Conservation (phyloP, 2,888 invertebrate species). For the Philaethria dido region DNA sequence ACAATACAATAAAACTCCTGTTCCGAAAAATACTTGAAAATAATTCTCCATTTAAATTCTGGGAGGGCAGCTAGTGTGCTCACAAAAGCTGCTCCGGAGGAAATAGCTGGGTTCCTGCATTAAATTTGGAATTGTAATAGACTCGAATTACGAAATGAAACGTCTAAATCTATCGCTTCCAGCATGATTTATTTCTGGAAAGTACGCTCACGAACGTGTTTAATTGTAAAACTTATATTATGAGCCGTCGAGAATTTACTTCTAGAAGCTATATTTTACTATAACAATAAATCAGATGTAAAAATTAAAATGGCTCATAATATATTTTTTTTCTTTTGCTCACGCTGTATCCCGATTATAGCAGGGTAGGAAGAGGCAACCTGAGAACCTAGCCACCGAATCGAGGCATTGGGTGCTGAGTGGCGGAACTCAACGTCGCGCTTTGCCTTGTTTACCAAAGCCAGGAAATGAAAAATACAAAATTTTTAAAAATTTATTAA, state of each 20-base stretch:
- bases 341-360: too few relatives aligned
- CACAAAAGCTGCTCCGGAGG: slow-evolving; percentile 74
- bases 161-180: slow-evolving; percentile 57
- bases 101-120: slow-evolving; percentile 56
- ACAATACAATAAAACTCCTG: slow-evolving; percentile 83
- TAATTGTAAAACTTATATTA: slow-evolving; percentile 34
- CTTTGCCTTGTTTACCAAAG: too few relatives aligned
- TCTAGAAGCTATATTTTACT: not conserved
- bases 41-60: slow-evolving; percentile 84
- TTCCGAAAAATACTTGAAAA: slow-evolving; percentile 82
- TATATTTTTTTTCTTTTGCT: slow-evolving; percentile 5
- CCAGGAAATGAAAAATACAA: too few relatives aligned
- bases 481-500: too few relatives aligned
- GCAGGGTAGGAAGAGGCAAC: too few relatives aligned
- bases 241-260: slow-evolving; percentile 2
- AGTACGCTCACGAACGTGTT: slow-evolving; percentile 45
- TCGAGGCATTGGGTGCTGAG: too few relatives aligned
- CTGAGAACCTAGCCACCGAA: too few relatives aligned
- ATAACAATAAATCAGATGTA: not conserved
- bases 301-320: not conserved
- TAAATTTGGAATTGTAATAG: slow-evolving; percentile 40
- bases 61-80: slow-evolving; percentile 63
- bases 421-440: too few relatives aligned
- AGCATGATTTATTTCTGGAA: slow-evolving; percentile 59
- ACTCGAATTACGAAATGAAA: slow-evolving; percentile 59